Conservation (phyloP, 2,888 invertebrate species). For the Drosophila testacea region DNA sequence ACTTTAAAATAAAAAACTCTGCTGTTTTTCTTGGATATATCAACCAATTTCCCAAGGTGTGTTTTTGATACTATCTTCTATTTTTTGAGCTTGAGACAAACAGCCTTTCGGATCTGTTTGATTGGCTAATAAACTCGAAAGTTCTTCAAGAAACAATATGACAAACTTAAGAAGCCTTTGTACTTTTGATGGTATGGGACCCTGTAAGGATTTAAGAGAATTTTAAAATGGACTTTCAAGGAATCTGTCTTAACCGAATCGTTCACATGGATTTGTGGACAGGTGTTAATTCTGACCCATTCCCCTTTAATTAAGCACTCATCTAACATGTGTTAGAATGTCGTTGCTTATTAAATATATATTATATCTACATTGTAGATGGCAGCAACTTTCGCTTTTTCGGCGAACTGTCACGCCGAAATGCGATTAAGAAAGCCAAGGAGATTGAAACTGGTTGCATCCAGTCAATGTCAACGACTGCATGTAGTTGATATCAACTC, state of each 20-base stretch:
- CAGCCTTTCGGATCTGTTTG: too few species aligned
- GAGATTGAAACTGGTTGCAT: conserved; percentile 41
- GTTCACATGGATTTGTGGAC: background rate
- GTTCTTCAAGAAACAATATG: too few species aligned
- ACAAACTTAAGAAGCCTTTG: too few species aligned
- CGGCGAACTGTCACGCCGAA: conserved; percentile 53
- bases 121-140: too few species aligned
- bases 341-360: background rate
- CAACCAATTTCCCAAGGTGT: too few species aligned
- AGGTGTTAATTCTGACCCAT: background rate
- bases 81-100: too few species aligned
- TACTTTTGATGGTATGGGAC: too few species aligned
- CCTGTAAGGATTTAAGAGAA: too few species aligned
- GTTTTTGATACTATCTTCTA: too few species aligned
- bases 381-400: conserved; percentile 45
- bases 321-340: background rate
- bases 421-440: conserved; percentile 62
- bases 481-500: conserved; percentile 22
- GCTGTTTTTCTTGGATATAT: too few species aligned
- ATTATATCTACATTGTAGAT: background rate
- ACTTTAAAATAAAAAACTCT: too few species aligned
- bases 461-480: conserved; percentile 60
- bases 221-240: too few species aligned
- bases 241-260: background rate
- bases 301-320: background rate